These are phyloP conservation scores for Ormyrus pomaceus DNA, from an alignment of 2,888 invertebrate species.

Conservation along the genomic window DNA sequence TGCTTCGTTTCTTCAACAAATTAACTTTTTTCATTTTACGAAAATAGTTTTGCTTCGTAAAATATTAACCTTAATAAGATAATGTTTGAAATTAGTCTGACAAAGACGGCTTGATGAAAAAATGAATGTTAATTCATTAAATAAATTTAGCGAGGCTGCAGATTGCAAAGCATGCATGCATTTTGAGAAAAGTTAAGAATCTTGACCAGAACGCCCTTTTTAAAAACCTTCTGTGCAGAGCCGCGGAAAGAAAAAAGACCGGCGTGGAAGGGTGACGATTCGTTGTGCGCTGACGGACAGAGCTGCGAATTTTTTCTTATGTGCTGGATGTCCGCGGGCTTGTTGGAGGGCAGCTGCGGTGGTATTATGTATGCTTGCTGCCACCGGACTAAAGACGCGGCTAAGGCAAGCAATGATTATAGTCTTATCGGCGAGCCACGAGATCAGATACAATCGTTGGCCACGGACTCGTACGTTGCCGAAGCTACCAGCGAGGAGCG, in stretches of 20 bases:
- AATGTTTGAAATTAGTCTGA: neutral
- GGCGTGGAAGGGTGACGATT: conserved; percentile 76
- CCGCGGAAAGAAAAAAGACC: conserved; percentile 73
- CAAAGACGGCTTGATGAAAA: neutral
- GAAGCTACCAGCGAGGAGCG: conserved; percentile 79
- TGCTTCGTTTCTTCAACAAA: conserved; percentile 33
- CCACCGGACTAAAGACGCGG: conserved; percentile 79
- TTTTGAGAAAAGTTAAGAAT: neutral
- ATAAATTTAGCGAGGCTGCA: neutral
- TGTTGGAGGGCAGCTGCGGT: conserved; percentile 90
- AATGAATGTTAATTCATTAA: neutral
- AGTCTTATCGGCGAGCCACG: conserved; percentile 71
- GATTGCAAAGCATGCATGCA: neutral
- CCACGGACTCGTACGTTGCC: conserved; percentile 77
- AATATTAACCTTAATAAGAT: neutral
- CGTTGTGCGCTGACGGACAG: conserved; percentile 83
- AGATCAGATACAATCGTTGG: conserved; percentile 70
- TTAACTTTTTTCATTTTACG: conserved; percentile 5
- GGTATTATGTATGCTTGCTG: conserved; percentile 92
- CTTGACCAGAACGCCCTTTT: conserved; percentile 31
- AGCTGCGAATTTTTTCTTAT: conserved; percentile 94
- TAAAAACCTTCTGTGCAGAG: conserved; percentile 69
- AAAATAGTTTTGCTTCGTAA: conserved; percentile 1
- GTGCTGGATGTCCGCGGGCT: conserved; percentile 93
- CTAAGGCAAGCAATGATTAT: conserved; percentile 72